phyloP scores from a whole-genome alignment of 2,888 invertebrate genomes.

The Panopea generosa region DNA sequence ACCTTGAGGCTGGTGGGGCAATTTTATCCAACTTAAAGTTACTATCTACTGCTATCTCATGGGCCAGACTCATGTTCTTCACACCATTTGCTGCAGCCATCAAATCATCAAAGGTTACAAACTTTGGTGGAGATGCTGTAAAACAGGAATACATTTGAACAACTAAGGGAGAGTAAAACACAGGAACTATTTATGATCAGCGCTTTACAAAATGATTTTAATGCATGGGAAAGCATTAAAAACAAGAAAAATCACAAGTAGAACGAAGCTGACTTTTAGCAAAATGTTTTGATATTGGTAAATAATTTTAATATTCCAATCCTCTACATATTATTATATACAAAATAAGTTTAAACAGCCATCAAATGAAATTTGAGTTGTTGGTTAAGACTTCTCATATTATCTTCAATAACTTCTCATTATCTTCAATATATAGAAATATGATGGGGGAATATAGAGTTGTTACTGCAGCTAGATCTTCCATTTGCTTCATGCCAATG shows the following conservation, averaged over 20 bases:
- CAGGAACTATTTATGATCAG: neutral
- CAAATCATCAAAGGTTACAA: slow-evolving; percentile 93
- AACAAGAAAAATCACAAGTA: neutral
- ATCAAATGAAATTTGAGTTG: too few relatives aligned
- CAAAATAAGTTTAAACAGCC: too few relatives aligned
- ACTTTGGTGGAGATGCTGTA: slow-evolving; percentile 91
- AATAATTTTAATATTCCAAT: too few relatives aligned
- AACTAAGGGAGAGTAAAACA: neutral
- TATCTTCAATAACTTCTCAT: too few relatives aligned
- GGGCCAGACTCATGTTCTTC: slow-evolving; percentile 97
- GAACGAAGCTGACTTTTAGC: too few relatives aligned
- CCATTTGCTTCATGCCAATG: too few relatives aligned
- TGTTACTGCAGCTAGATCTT: too few relatives aligned
- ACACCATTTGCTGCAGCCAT: slow-evolving; percentile 95
- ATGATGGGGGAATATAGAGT: too few relatives aligned
- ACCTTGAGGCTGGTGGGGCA: slow-evolving; percentile 92
- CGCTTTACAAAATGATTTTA: neutral
- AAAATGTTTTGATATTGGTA: too few relatives aligned
- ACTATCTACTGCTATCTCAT: slow-evolving; percentile 97
- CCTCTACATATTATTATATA: too few relatives aligned
- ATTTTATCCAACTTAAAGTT: slow-evolving; percentile 94
- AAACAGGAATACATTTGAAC: neutral
- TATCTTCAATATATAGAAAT: too few relatives aligned
- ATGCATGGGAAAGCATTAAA: neutral
- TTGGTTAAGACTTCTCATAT: too few relatives aligned